Evolutionary conservation across 2,797 vertebrate species (phyloP).

Genomic region (Lycodopsis pacificus): DNA sequence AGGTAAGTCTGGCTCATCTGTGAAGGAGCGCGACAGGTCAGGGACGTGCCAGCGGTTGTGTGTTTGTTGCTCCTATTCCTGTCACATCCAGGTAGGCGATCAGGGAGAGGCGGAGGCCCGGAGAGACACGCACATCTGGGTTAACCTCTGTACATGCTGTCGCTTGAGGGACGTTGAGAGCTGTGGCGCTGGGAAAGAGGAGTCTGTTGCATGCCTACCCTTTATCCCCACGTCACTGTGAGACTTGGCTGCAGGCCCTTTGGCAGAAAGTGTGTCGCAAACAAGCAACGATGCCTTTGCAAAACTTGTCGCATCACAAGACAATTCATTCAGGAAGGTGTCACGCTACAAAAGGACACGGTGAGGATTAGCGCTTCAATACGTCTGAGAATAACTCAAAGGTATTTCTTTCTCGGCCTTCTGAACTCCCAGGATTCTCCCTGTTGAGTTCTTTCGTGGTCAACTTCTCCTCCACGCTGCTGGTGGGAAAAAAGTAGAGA

Average conservation of each 20-base stretch:
- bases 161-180: slow-evolving; percentile 63
- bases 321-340: neutral
- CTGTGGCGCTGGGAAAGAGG: slow-evolving; percentile 25
- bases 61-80: slow-evolving; percentile 47
- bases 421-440: neutral
- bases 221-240: neutral
- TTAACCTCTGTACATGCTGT: slow-evolving; percentile 74
- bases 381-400: neutral
- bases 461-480: slow-evolving; percentile 76
- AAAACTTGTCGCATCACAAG: neutral
- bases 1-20: slow-evolving; percentile 64
- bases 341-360: neutral
- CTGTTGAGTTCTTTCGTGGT: slow-evolving; percentile 19
- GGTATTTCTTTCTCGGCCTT: too few relatives aligned
- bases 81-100: slow-evolving; percentile 77
- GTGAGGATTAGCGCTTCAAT: neutral
- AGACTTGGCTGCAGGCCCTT: slow-evolving; percentile 14
- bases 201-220: slow-evolving; percentile 34
- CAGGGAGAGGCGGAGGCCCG: slow-evolving; percentile 55
- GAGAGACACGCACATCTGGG: slow-evolving; percentile 76
- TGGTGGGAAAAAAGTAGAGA: slow-evolving; percentile 41
- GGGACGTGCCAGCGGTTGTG: slow-evolving; percentile 27
- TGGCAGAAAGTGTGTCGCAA: slow-evolving; percentile 1
- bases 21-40: slow-evolving; percentile 10
- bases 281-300: neutral